Base-by-base conservation (phyloP, 1,140 invertebrate species). In the Habropoda laboriosa region DNA sequence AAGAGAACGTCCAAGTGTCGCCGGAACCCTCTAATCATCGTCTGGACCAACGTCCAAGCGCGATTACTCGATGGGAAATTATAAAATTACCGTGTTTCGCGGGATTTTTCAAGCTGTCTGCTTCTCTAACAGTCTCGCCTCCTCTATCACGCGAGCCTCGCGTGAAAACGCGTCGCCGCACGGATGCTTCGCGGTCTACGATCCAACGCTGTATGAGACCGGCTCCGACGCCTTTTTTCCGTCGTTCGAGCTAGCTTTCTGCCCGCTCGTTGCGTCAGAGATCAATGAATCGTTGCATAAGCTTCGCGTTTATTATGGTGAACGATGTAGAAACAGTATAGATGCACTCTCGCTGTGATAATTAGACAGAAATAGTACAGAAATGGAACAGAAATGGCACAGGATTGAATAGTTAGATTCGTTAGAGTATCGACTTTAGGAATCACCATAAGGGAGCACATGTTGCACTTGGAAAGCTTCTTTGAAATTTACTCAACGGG, bases 221-320 rank as follows among this genome's bases (percentile, higher is more conserved):
- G 13, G 10, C 40, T 2, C 0, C 30, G 13, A 49, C 32, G 5
- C 7, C 4, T 70, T 57, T 75, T 45, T 77, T 35, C 5, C 10
- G 7, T 27, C n/a, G 24, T 6, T 7, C 13, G 4, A 53, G 21
- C 61, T 3, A 21, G n/a, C 30, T 49, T 53, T 24, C 16, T 61
- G 61, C 49, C 51, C 16, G 2, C n/a, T n/a, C 0, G 35, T 73
- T 73, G 51, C 42, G 57, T 42, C 18, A 38, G 51, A 24, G 78
- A 83, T 40, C 71, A 64, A 72, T 35, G 27, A 66, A 74, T 55
- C 55, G 47, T 68, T 72, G 21, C 53, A 7, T 72, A 77, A 78
- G 13, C 18, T 38, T 18, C 13, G 13, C 3, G 10, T 47, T 21
- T 38, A 45, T 42, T 45, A 21, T 1, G 16, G 24, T 0, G 35